Evolutionary conservation across 1,140 invertebrate species (phyloP), one percentile per base, ranked within the genome.

Genomic region (Anastatus disparis): DNA sequence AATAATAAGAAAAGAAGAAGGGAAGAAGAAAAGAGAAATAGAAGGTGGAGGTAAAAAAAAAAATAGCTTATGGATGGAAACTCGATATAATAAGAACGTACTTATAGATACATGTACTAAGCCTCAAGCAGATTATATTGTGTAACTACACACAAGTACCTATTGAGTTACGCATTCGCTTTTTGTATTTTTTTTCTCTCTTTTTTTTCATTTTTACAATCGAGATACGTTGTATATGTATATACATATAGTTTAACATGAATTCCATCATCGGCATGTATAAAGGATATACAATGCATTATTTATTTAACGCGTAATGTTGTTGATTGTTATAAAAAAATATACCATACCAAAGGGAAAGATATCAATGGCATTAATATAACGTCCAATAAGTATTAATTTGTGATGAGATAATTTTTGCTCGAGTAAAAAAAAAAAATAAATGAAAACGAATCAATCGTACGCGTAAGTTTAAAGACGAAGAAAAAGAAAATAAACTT

Each of bases 81-180:
- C 35, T 35, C 62, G 52, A 70, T 64, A 64, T 20, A 42, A 53
- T 9, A 20, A 1, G 27, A 24, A 26, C 12, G 26, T 35, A 35
- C 40, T 13, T 20, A 52, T n/a, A 8, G 4, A 26, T 8, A 38
- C n/a, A n/a, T n/a, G 38, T 35, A 9, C 35, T 35, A 27, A 17
- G 27, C 27, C 2, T 27, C 27, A 22, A 35, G 9, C 13, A 70
- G 58, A 62, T 70, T 62, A 55, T 38, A 56, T 63, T 70, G 35
- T 63, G 52, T 38, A 63, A 63, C 68, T 70, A 31, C 48, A 46
- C 17, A 20, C 1, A 22, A 46, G 53, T 46, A 13, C 24, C 20
- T 64, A 71, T 71, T 56, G 48, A 63, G 8, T 70, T 70, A 62
- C 48, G 24, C 44, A 8, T 6, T 17, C 17, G n/a, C 35, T 29